Conservation (phyloP, 2,797 vertebrate species). For the Gymnoscopelus microlampas region DNA sequence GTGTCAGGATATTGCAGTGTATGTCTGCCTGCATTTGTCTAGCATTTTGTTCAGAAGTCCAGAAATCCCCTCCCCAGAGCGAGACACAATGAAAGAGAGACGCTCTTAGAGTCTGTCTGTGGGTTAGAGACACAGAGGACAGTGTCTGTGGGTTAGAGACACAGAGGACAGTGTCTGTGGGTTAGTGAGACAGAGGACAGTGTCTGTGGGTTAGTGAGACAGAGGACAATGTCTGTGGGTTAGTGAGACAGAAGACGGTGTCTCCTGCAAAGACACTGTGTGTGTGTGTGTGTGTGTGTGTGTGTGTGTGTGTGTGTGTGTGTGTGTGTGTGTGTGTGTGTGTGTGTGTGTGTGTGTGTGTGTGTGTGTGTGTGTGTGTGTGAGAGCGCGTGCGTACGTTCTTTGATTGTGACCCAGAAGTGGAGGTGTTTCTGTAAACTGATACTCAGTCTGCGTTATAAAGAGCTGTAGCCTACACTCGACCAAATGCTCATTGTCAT, state of each 20-base stretch:
- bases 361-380: background rate
- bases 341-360: conserved; percentile 8
- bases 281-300: background rate
- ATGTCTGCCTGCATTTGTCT: background rate
- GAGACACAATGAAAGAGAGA: conserved; percentile 14
- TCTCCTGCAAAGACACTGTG: background rate
- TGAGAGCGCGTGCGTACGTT: conserved; percentile 12
- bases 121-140: no score
- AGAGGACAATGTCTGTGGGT: background rate
- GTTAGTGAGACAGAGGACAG: background rate
- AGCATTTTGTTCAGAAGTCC: no score
- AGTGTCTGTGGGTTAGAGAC: no score
- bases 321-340: background rate
- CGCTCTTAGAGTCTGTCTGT: no score
- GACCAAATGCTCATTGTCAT: background rate
- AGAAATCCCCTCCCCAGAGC: background rate
- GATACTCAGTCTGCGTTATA: conserved; percentile 56
- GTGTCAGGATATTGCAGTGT: background rate
- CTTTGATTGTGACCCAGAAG: conserved; percentile 37
- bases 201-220: background rate
- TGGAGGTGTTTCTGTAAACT: conserved; percentile 82
- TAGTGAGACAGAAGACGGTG: no score
- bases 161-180: background rate
- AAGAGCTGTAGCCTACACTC: background rate
- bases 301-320: conserved; percentile 12